phyloP scores from a whole-genome alignment of 2,113 vertebrate genomes.

The Chamaetylas fuelleborni region DNA sequence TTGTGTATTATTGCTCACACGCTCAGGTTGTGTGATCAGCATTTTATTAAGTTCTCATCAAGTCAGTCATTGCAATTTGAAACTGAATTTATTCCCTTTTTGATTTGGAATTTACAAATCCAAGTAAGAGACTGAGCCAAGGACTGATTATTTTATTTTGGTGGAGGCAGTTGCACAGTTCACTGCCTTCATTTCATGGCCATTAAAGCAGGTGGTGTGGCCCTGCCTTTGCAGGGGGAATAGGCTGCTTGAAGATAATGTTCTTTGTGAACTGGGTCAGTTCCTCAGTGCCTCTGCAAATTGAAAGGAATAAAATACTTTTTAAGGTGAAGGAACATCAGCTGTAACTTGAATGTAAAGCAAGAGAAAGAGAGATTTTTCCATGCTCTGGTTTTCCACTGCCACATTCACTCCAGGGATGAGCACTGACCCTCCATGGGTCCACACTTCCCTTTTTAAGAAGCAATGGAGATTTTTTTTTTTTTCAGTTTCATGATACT shows the following conservation, averaged over 20 bases:
- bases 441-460: neutral
- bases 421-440: rapidly evolving
- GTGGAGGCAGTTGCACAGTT: neutral
- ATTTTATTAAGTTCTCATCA: neutral
- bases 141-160: neutral
- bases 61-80: neutral
- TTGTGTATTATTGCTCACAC: neutral
- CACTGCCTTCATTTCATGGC: neutral
- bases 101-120: neutral
- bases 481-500: neutral
- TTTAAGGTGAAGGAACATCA: neutral
- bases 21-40: neutral
- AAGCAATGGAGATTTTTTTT: neutral
- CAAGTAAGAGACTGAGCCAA: neutral
- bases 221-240: neutral
- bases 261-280: neutral
- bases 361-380: neutral
- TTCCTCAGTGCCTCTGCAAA: neutral
- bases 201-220: neutral
- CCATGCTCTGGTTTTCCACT: neutral
- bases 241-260: neutral
- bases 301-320: neutral
- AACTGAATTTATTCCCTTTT: neutral
- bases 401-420: rapidly evolving
- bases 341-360: neutral